Conservation (phyloP, 92 coral and sea anemone genomes). For the Desmophyllum pertusum region DNA sequence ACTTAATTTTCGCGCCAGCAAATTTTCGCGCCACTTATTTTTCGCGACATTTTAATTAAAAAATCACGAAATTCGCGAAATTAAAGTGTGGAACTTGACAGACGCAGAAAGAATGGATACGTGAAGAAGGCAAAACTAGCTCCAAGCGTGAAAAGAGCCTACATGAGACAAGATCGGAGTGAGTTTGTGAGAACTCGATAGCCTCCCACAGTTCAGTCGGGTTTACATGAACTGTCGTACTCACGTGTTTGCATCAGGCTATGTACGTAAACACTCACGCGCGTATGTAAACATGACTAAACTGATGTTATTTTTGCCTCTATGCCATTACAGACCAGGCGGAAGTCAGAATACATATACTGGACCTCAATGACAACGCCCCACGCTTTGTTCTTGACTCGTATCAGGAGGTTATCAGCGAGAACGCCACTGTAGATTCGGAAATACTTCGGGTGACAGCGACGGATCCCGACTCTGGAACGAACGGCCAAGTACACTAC, state of each 20-base stretch:
- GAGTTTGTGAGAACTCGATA: neutral
- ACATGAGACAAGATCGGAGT: too few relatives aligned
- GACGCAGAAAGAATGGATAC: too few relatives aligned
- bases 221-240: neutral
- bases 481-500: conserved; percentile 60
- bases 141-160: too few relatives aligned
- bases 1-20: too few relatives aligned
- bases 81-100: too few relatives aligned
- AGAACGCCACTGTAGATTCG: conserved; percentile 72
- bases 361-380: conserved; percentile 76
- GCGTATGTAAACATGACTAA: neutral
- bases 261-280: neutral
- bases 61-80: too few relatives aligned
- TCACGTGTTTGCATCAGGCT: neutral
- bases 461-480: conserved; percentile 72
- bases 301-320: neutral
- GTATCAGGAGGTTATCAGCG: conserved; percentile 71
- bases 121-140: too few relatives aligned
- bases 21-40: too few relatives aligned
- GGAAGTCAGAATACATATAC: conserved; percentile 52
- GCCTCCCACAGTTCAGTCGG: neutral
- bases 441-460: conserved; percentile 78
- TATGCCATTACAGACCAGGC: conserved; percentile 61
- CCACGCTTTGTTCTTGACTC: conserved; percentile 67
- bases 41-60: too few relatives aligned